These are phyloP conservation scores for Callospermophilus lateralis DNA, from an alignment of 2,113 vertebrate genomes.

Conservation along the genomic window DNA sequence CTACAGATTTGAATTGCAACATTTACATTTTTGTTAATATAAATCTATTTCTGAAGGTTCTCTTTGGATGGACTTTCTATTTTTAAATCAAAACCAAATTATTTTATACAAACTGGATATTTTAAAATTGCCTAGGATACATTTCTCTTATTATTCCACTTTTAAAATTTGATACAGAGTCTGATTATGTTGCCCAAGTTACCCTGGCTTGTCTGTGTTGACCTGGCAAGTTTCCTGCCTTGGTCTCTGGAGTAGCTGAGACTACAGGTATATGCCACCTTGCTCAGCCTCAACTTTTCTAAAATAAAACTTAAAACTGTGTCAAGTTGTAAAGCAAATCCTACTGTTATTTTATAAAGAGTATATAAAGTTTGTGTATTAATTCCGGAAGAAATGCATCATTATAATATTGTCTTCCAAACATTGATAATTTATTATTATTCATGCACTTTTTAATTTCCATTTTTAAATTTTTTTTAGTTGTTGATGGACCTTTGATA, in stretches of 20 bases:
- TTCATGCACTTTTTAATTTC: neutral
- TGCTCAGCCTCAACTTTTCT: neutral
- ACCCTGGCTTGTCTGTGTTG: neutral
- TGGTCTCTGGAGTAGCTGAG: too few species aligned
- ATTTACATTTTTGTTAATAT: neutral
- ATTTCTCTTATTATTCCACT: neutral
- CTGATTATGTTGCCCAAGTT: too few species aligned
- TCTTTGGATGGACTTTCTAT: neutral
- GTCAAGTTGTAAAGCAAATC: neutral
- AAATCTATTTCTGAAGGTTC: neutral
- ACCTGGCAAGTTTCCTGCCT: neutral
- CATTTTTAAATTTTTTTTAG: too few species aligned
- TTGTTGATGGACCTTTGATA: too few species aligned
- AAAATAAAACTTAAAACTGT: slow-evolving; percentile 1
- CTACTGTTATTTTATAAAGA: neutral
- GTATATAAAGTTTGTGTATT: neutral
- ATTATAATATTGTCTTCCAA: neutral
- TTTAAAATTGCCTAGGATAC: neutral
- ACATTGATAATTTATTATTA: neutral
- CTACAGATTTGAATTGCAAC: neutral
- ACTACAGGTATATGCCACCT: neutral
- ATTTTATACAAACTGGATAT: neutral
- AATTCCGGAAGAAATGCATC: neutral
- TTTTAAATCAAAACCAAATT: neutral
- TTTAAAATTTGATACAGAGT: neutral